phyloP scores from a whole-genome alignment of 2,113 vertebrate genomes.

The Pygoscelis antarcticus region DNA sequence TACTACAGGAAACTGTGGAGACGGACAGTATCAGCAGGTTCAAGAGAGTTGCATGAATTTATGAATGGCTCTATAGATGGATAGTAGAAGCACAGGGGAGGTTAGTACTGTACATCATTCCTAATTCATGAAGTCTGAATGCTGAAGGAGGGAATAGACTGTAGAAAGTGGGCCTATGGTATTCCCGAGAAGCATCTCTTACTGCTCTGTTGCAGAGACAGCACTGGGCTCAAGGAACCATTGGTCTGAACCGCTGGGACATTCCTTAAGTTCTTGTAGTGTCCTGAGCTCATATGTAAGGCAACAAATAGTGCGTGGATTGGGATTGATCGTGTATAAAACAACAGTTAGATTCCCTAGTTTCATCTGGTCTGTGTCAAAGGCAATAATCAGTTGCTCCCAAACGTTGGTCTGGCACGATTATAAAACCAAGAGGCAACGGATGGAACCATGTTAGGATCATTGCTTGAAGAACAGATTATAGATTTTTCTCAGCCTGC shows the following conservation, averaged over 20 bases:
- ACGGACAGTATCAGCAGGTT: neutral
- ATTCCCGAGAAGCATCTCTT: neutral
- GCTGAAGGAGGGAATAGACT: neutral
- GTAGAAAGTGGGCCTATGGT: neutral
- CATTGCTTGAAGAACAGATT: neutral
- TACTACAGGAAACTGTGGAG: neutral
- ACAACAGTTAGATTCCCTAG: neutral
- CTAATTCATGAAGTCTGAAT: neutral
- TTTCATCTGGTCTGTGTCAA: neutral
- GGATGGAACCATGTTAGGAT: neutral
- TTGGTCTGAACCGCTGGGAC: neutral
- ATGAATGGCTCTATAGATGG: neutral
- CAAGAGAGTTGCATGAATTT: neutral
- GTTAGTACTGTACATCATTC: neutral
- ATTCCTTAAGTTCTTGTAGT: neutral
- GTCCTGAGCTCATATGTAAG: fast-evolving
- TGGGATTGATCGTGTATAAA: neutral
- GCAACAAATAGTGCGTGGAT: neutral
- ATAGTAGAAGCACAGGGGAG: neutral
- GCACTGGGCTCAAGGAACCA: neutral
- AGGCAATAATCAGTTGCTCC: neutral
- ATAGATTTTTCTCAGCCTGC: neutral
- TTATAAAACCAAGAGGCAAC: neutral
- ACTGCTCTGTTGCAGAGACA: neutral
- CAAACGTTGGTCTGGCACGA: fast-evolving